Conservation (phyloP, 2,113 vertebrate genomes). For the Corythoichthys haematopterus region DNA sequence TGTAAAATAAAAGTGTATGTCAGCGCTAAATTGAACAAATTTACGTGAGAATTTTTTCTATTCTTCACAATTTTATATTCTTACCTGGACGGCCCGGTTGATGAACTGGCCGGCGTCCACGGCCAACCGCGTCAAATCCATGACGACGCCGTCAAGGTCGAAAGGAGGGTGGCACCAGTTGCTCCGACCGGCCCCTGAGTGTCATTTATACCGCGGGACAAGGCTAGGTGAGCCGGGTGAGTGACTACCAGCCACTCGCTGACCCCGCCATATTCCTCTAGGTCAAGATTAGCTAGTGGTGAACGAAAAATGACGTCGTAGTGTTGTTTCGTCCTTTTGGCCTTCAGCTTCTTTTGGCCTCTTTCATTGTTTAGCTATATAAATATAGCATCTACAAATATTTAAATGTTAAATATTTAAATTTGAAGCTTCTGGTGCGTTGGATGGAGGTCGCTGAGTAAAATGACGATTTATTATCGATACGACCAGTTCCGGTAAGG, state of each 20-base stretch:
- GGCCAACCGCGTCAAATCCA: constrained; percentile 79
- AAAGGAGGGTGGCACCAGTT: not conserved
- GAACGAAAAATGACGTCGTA: constrained; percentile 7
- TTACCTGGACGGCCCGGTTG: constrained; percentile 85
- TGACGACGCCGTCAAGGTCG: constrained; percentile 20
- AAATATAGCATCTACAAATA: not conserved
- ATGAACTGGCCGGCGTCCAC: constrained; percentile 84
- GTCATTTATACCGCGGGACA: not conserved
- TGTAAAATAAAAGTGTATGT: not conserved
- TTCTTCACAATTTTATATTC: not conserved
- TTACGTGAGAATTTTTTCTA: not conserved
- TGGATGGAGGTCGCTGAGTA: not conserved
- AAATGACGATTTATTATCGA: not conserved
- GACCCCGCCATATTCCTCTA: constrained; percentile 17
- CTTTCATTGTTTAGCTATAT: not conserved
- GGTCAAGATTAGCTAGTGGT: not conserved
- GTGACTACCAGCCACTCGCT: not conserved
- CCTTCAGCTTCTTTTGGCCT: not conserved
- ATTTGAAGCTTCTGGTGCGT: not conserved
- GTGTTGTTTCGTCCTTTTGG: not conserved
- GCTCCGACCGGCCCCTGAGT: not conserved
- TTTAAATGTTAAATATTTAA: not conserved
- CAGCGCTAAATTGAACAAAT: not conserved
- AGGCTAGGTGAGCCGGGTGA: not conserved
- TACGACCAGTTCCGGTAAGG: not conserved